Base-by-base conservation (phyloP, 1,140 invertebrate genomes). In the Brachionus manjavacas region DNA sequence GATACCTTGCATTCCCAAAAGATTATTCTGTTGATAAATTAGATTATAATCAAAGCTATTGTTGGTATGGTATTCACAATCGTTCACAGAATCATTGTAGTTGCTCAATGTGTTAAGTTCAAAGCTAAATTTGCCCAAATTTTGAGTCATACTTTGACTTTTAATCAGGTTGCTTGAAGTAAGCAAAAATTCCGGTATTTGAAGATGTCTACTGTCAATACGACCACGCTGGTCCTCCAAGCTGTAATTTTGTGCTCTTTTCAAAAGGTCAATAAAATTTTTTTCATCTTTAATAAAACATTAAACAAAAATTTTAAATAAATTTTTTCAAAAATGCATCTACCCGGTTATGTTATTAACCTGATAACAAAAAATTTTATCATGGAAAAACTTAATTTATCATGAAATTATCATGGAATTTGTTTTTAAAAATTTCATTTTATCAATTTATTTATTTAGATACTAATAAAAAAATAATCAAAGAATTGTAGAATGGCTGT, bases 131-230 rank as follows among this genome's bases (percentile, higher is more conserved):
- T 76, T 31, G 16, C 72, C 43, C 41, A 76, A 49, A 49, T 76
- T 76, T 76, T 76, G 72, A 12, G 79, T 81, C 79, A 81, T 60
- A 28, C 39, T 64, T 64, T 81, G 79, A 28, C 52, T 81, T 35
- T 81, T 60, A 2, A 81, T 81, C 23, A 81, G 25, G 31, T 76
- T 76, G 20, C 16, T 35, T 25, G 16, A 16, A 11, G 79, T 16
- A 12, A 81, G 60, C 28, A 81, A 64, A 68, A 81, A 81, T 8
- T 81, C 79, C 8, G 79, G 79, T 6, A 81, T 60, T 25, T 60
- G 35, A 39, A 81, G 41, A 12, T 46, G 35, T 64, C 41, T 81
- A 1, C 49, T 81, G n/a, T 81, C 79, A 9, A 81, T 64, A 16
- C 52, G 20, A 41, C 79, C 79, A 11, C 79, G 49, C 28, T 81